Evolutionary conservation across 2,888 invertebrate genomes (phyloP).

Genomic region (Agonopterix alstromeriana): DNA sequence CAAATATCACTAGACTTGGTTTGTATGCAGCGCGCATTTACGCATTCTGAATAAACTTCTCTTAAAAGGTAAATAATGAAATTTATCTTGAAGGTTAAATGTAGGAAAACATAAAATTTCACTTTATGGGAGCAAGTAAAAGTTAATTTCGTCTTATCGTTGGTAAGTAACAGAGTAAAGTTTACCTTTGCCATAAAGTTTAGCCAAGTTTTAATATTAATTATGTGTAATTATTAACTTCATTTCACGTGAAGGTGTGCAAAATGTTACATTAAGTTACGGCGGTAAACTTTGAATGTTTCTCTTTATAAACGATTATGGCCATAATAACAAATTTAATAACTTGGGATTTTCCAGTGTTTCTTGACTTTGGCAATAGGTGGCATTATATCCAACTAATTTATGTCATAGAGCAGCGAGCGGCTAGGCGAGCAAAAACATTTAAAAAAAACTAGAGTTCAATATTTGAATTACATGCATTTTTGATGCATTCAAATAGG

Average conservation of each 20-base stretch:
- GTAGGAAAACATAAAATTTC: constrained; percentile 9
- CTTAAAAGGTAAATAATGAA: too few relatives aligned
- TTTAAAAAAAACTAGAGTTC: too few relatives aligned
- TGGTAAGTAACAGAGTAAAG: constrained; percentile 5
- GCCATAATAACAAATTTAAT: background rate
- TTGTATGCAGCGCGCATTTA: too few relatives aligned
- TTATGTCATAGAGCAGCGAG: too few relatives aligned
- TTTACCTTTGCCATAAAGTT: constrained; percentile 26
- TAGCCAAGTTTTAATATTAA: constrained; percentile 33
- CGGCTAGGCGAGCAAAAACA: too few relatives aligned
- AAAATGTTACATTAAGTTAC: constrained; percentile 36
- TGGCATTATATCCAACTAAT: too few relatives aligned
- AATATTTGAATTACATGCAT: too few relatives aligned
- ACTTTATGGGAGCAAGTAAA: constrained; percentile 4
- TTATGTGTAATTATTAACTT: constrained; percentile 43
- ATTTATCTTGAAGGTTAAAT: background rate
- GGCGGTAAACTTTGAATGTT: constrained; percentile 28
- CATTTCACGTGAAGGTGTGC: constrained; percentile 30
- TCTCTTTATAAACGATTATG: constrained; percentile 19
- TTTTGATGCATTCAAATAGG: too few relatives aligned
- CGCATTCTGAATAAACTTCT: too few relatives aligned
- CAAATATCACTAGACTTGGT: too few relatives aligned
- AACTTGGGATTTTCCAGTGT: too few relatives aligned
- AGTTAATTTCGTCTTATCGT: constrained; percentile 2
- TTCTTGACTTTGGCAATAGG: too few relatives aligned